Evolutionary conservation across 2,888 invertebrate species (phyloP).

Genomic region (Hypsopygia costalis): DNA sequence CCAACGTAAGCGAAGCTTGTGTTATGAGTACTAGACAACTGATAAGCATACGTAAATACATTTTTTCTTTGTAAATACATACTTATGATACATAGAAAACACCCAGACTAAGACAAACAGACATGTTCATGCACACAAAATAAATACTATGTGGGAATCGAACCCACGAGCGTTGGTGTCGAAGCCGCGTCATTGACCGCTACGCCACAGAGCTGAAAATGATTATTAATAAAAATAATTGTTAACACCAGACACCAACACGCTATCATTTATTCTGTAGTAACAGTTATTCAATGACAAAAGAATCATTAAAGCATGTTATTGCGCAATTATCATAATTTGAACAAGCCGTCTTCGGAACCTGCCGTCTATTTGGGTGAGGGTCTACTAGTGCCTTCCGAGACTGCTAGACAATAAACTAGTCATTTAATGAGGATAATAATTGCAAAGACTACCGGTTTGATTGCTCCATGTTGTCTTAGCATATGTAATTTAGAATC

Average conservation of each 20-base stretch:
- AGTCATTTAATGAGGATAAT: conserved; percentile 19
- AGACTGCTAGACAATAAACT: conserved; percentile 27
- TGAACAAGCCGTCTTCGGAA: conserved; percentile 25
- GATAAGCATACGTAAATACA: no score
- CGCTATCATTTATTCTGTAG: neutral
- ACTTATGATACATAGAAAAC: no score
- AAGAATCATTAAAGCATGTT: conserved; percentile 17
- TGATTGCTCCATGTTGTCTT: neutral
- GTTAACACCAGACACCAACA: neutral
- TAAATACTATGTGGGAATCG: no score
- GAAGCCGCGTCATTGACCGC: no score
- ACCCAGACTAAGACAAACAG: no score
- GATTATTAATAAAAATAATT: no score
- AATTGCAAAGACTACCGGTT: conserved; percentile 13
- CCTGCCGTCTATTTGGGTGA: conserved; percentile 56
- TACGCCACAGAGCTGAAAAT: no score
- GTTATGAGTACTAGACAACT: no score
- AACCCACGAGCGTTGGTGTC: no score
- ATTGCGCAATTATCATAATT: conserved; percentile 34
- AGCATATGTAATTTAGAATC: neutral
- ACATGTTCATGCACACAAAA: no score
- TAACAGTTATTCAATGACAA: conserved; percentile 19
- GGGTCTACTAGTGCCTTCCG: conserved; percentile 47
- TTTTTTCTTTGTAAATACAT: no score
- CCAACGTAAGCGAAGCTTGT: no score